Conservation (phyloP, 2,113 vertebrate genomes). For the Brachypteracias leptosomus region DNA sequence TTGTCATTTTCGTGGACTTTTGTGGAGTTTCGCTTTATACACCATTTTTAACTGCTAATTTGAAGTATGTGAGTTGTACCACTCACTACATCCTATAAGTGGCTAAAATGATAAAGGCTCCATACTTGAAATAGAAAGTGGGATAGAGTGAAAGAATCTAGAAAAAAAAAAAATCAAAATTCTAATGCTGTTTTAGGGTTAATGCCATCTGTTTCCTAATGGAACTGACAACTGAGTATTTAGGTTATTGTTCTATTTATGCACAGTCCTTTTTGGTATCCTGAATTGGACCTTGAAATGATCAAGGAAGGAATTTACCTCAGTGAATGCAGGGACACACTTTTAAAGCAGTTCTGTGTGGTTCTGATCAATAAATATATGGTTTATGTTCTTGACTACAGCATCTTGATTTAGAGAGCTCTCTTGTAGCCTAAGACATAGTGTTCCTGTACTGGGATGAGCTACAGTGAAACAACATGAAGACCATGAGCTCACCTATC, state of each 20-base stretch:
- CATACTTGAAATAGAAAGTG: not conserved
- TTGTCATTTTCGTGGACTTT: not conserved
- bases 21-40: not conserved
- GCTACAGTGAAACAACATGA: constrained; percentile 12
- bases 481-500: constrained; percentile 2
- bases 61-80: not conserved
- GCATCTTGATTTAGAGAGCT: constrained; percentile 52
- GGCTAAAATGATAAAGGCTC: not conserved
- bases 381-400: constrained; percentile 38
- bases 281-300: not conserved
- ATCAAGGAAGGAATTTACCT: not conserved
- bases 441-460: constrained; percentile 15
- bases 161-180: not conserved
- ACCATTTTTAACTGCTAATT: not conserved
- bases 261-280: not conserved
- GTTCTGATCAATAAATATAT: constrained; percentile 42
- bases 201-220: not conserved
- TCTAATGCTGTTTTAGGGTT: not conserved
- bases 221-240: not conserved
- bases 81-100: not conserved
- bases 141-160: not conserved
- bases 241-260: not conserved
- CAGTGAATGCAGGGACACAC: not conserved
- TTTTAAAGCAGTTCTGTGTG: not conserved
- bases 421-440: constrained; percentile 26